A percentile compares a stretch with the other conserved stretches of the same genome.
phyloP scores from a whole-genome alignment of 2,888 invertebrate genomes.

The Exocentrus adspersus region DNA sequence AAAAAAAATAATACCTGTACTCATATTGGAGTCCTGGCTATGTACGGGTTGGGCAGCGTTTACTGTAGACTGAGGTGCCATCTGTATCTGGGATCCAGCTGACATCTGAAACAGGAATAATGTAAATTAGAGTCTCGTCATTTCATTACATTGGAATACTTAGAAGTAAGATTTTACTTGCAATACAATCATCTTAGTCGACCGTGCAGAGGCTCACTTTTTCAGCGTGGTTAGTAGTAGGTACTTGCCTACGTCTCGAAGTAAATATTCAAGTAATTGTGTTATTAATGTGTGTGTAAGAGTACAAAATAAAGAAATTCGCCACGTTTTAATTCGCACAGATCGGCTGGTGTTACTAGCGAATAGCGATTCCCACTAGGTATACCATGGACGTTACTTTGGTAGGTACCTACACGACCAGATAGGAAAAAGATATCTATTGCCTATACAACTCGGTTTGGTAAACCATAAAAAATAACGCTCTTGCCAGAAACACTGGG shows the following conservation, averaged over 20 bases:
- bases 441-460: slow-evolving; percentile 27
- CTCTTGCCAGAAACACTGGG: slow-evolving; percentile 7
- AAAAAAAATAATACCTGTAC: slow-evolving; percentile 76
- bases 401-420: no score
- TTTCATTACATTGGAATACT: slow-evolving; percentile 1
- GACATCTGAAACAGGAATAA: slow-evolving; percentile 80
- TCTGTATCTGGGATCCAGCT: slow-evolving; percentile 97
- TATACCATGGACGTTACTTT: slow-evolving; percentile 8
- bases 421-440: no score
- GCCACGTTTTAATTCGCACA: slow-evolving; percentile 14
- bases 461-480: slow-evolving; percentile 27
- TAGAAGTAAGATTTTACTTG: slow-evolving; percentile 13
- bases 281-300: slow-evolving; percentile 9
- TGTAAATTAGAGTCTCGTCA: slow-evolving; percentile 4
- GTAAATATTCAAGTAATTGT: slow-evolving; percentile 27
- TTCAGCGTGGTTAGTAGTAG: slow-evolving; percentile 53
- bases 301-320: slow-evolving; percentile 27
- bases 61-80: slow-evolving; percentile 94
- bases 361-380: no score
- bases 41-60: slow-evolving; percentile 85
- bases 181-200: slow-evolving; percentile 18
- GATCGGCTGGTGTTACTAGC: slow-evolving; percentile 15
- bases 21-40: slow-evolving; percentile 98
- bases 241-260: slow-evolving; percentile 39
- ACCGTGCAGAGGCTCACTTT: slow-evolving; percentile 45